A percentile compares a stretch with the other conserved stretches of the same genome.
Conservation (phyloP, 2,797 vertebrate genomes). For the Nothura maculosa region DNA sequence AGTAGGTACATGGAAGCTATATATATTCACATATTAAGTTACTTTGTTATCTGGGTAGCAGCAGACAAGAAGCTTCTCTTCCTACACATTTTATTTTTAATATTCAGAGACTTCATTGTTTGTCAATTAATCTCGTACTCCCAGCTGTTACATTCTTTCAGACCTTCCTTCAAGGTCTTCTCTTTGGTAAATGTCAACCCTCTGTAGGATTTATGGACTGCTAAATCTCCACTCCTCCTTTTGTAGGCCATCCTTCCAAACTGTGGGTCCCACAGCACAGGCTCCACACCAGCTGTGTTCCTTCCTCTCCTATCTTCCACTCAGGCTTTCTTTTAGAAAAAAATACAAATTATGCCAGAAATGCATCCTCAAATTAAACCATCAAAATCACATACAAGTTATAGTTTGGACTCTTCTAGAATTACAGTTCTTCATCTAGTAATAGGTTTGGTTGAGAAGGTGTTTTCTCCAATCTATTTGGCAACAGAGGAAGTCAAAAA, state of each 20-base stretch:
- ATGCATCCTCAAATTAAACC: not conserved
- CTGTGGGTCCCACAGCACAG: not conserved
- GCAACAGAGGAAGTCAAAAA: not conserved
- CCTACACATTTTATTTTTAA: slow-evolving; percentile 15
- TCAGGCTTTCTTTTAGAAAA: not conserved
- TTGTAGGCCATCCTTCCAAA: not conserved
- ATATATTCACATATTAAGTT: not conserved
- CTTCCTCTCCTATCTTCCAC: not conserved
- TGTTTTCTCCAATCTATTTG: not conserved
- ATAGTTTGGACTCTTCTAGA: not conserved
- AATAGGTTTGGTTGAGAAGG: not conserved
- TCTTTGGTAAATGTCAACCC: slow-evolving; percentile 50
- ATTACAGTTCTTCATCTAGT: not conserved
- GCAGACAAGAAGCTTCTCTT: not conserved
- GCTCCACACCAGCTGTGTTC: not conserved
- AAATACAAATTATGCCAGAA: not conserved
- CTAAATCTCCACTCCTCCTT: slow-evolving; percentile 22
- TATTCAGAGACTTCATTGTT: slow-evolving; percentile 23
- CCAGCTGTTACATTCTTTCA: slow-evolving; percentile 57
- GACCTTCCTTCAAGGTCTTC: slow-evolving; percentile 52
- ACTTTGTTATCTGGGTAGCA: not conserved
- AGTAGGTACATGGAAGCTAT: not conserved
- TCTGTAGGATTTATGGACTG: slow-evolving; percentile 30
- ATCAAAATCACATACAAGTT: not conserved
- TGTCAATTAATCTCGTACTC: slow-evolving; percentile 14